These are phyloP conservation scores for Epistrophe eligans DNA, from an alignment of 2,888 invertebrate genomes.

Conservation along the genomic window DNA sequence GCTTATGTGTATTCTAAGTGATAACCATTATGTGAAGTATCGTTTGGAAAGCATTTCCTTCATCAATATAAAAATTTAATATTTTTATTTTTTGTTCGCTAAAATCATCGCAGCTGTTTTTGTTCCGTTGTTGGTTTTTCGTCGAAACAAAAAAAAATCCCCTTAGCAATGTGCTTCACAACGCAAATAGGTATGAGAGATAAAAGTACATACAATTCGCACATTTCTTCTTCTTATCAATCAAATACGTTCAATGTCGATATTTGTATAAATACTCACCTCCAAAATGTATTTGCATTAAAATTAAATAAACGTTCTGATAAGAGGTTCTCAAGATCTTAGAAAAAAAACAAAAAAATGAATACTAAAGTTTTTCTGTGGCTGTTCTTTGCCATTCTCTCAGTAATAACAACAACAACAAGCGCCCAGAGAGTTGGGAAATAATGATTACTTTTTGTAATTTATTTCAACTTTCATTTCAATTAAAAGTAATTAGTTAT, in stretches of 20 bases:
- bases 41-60: no score
- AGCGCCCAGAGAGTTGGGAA: no score
- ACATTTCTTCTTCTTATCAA: neutral
- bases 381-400: neutral
- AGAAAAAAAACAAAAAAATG: neutral
- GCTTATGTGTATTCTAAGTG: no score
- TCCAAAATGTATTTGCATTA: neutral
- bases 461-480: no score
- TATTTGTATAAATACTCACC: neutral
- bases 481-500: no score
- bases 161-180: neutral
- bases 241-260: neutral
- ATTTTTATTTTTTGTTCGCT: neutral
- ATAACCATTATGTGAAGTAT: no score
- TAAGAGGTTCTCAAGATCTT: neutral
- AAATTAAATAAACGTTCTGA: neutral
- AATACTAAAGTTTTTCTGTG: neutral
- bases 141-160: neutral
- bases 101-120: neutral
- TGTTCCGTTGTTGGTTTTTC: no score
- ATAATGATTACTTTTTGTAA: no score
- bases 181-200: neutral
- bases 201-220: neutral
- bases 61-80: no score
- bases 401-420: neutral